phyloP scores from a whole-genome alignment of 2,797 vertebrate genomes.

The Cetoscarus ocellatus region DNA sequence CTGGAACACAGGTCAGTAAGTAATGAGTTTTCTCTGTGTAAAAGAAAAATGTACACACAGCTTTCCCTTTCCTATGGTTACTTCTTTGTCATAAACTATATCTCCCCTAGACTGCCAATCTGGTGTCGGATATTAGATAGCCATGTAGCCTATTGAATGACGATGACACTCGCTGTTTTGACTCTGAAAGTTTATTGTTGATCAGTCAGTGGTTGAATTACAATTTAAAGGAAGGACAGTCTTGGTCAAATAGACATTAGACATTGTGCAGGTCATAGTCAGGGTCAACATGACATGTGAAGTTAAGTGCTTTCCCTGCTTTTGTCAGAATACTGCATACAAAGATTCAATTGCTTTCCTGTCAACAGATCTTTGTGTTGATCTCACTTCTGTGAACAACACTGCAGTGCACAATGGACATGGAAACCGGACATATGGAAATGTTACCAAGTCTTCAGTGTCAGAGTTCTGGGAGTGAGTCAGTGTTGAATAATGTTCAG shows the following conservation, averaged over 20 bases:
- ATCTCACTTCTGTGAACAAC: constrained; percentile 29
- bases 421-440: constrained; percentile 25
- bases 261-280: no score
- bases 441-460: constrained; percentile 36
- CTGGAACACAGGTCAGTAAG: constrained; percentile 72
- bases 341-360: not conserved
- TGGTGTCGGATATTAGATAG: no score
- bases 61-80: not conserved
- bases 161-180: no score
- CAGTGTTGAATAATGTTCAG: not conserved
- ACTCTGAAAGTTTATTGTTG: no score
- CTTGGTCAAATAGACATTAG: no score
- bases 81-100: no score
- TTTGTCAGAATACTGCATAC: not conserved
- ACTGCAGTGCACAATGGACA: constrained; percentile 10
- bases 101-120: no score
- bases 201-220: no score
- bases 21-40: not conserved
- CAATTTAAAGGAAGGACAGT: no score
- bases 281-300: no score
- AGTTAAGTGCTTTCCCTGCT: no score
- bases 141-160: no score
- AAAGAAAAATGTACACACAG: not conserved
- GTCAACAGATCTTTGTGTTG: constrained; percentile 45
- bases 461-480: constrained; percentile 58